A percentile compares a stretch with the other conserved stretches of the same genome.
These are phyloP conservation scores for Mythimna vitellina DNA, from an alignment of 2,888 invertebrate species.

Conservation along the genomic window DNA sequence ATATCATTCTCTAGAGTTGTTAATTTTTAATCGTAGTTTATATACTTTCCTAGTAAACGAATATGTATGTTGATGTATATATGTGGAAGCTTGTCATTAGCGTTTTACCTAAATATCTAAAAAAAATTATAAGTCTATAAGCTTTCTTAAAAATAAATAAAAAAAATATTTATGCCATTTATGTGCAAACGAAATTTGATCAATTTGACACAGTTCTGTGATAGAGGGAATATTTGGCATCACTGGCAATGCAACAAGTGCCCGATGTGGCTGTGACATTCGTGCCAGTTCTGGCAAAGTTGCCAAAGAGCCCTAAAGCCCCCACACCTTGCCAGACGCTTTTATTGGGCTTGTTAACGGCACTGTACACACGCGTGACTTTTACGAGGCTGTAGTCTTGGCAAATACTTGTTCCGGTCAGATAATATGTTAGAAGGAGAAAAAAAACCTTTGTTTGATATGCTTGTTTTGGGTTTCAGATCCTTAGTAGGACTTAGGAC, in stretches of 20 bases:
- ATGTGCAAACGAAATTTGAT: constrained; percentile 49
- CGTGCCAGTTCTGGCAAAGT: constrained; percentile 66
- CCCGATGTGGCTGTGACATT: constrained; percentile 64
- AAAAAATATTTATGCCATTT: constrained; percentile 17
- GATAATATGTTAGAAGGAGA: constrained; percentile 50
- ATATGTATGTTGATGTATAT: too few relatives aligned
- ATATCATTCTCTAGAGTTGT: too few relatives aligned
- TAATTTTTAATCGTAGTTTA: too few relatives aligned
- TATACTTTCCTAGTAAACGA: too few relatives aligned
- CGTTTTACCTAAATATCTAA: too few relatives aligned
- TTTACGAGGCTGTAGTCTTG: constrained; percentile 77
- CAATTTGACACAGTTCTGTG: constrained; percentile 42
- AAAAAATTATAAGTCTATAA: too few relatives aligned
- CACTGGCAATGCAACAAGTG: constrained; percentile 74
- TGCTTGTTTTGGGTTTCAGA: constrained; percentile 19
- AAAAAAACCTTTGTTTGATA: constrained; percentile 35
- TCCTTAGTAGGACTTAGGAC: neutral
- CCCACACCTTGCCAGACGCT: constrained; percentile 66
- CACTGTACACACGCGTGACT: constrained; percentile 77
- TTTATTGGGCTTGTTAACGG: constrained; percentile 78
- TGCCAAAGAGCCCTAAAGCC: constrained; percentile 54
- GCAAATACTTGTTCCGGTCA: constrained; percentile 75
- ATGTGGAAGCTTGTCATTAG: too few relatives aligned
- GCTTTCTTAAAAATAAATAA: too few relatives aligned
- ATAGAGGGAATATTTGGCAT: constrained; percentile 65